Conservation (phyloP, 2,113 vertebrate species). For the Macquaria ambigua region DNA sequence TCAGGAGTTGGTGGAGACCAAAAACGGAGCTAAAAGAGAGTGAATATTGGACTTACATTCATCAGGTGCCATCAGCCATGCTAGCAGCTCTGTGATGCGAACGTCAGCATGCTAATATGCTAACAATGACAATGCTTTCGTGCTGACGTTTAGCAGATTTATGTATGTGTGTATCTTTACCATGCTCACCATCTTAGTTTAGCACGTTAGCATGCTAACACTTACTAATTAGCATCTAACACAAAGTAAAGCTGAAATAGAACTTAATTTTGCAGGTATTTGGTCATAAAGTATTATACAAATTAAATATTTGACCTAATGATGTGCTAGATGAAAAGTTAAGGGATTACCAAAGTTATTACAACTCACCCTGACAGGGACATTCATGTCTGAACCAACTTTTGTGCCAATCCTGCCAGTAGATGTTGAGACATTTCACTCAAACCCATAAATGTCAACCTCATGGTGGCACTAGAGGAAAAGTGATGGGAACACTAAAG, state of each 20-base stretch:
- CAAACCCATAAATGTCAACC: neutral
- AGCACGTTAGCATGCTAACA: neutral
- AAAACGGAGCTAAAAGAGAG: too few relatives aligned
- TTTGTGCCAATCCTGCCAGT: neutral
- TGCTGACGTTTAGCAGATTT: neutral
- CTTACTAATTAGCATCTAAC: neutral
- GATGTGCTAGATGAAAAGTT: neutral
- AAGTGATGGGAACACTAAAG: neutral
- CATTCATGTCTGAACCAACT: neutral
- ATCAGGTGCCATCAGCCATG: too few relatives aligned
- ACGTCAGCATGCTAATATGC: neutral
- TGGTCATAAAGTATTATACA: neutral
- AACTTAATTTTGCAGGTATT: neutral
- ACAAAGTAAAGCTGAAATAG: neutral
- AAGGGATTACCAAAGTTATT: too few relatives aligned
- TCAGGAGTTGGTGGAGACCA: too few relatives aligned
- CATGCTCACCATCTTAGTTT: neutral
- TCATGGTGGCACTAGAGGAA: neutral
- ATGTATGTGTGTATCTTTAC: neutral
- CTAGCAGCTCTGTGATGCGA: neutral
- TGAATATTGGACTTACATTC: too few relatives aligned
- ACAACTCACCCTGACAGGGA: too few relatives aligned
- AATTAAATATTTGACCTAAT: neutral
- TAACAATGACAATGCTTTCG: neutral
- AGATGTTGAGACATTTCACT: neutral